Evolutionary conservation across 2,797 vertebrate species (phyloP).

Genomic region (Sciurus carolinensis): DNA sequence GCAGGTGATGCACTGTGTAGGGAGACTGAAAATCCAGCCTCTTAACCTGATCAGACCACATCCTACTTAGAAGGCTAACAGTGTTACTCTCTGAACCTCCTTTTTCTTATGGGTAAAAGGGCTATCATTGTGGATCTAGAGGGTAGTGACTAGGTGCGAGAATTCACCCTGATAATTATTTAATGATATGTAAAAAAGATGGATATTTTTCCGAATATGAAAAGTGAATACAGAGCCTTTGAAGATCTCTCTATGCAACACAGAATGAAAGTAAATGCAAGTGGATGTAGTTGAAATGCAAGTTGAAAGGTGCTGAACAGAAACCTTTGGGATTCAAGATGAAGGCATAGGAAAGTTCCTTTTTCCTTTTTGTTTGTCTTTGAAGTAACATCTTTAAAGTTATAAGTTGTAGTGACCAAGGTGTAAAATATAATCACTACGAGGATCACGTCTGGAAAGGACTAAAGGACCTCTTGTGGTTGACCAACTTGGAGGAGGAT

Average conservation of each 20-base stretch:
- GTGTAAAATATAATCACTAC: background rate
- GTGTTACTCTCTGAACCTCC: background rate
- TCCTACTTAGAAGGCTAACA: background rate
- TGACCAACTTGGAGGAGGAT: background rate
- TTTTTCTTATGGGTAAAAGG: background rate
- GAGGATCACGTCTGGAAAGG: background rate
- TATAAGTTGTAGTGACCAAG: background rate
- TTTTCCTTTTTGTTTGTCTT: background rate
- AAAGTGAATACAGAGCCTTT: slow-evolving; percentile 11
- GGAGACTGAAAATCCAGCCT: background rate
- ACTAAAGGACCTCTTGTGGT: background rate
- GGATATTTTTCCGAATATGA: slow-evolving; percentile 19
- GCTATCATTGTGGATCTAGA: background rate
- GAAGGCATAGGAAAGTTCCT: background rate
- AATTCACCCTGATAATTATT: slow-evolving; percentile 37
- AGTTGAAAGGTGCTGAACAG: slow-evolving; percentile 8
- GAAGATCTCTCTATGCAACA: background rate
- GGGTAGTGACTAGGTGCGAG: background rate
- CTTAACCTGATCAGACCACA: background rate
- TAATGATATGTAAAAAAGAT: slow-evolving; percentile 26
- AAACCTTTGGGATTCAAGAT: background rate
- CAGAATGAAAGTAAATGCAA: background rate
- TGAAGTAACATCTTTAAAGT: background rate
- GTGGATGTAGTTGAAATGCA: background rate
- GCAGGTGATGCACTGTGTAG: background rate